Evolutionary conservation across 2,113 vertebrate genomes (phyloP).

Genomic region (Pantherophis guttatus): DNA sequence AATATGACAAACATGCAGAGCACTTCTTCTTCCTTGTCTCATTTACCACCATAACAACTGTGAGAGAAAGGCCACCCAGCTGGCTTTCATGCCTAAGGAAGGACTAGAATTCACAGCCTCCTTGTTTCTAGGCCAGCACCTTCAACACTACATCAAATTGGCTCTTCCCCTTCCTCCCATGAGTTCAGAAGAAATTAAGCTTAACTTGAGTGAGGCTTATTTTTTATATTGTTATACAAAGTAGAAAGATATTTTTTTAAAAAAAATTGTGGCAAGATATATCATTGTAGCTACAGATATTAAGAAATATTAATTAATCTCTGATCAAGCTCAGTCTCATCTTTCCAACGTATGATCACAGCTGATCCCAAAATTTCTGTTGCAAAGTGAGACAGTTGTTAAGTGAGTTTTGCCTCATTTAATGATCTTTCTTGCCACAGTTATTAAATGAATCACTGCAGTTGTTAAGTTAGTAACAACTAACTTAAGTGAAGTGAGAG

Average conservation of each 20-base stretch:
- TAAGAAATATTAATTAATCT: neutral
- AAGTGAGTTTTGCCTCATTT: neutral
- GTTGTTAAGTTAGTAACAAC: neutral
- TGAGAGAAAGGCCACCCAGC: neutral
- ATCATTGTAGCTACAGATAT: neutral
- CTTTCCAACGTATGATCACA: neutral
- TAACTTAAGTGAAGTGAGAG: neutral
- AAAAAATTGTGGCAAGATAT: neutral
- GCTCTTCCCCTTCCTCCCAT: neutral
- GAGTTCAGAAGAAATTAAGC: neutral
- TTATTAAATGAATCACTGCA: neutral
- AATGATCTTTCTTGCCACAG: neutral
- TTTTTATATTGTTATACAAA: neutral
- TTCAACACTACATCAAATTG: neutral
- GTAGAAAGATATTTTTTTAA: neutral
- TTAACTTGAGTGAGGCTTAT: neutral
- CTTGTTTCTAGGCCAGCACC: neutral
- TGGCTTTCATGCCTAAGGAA: neutral
- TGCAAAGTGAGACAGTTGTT: neutral
- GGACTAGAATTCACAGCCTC: neutral
- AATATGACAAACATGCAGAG: neutral
- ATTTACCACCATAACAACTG: neutral
- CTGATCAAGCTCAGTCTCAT: neutral
- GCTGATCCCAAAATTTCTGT: neutral
- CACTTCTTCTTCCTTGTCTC: neutral